Base-by-base conservation (phyloP, 2,888 invertebrate species). In the Ashinkailepas kermadecensis region DNA sequence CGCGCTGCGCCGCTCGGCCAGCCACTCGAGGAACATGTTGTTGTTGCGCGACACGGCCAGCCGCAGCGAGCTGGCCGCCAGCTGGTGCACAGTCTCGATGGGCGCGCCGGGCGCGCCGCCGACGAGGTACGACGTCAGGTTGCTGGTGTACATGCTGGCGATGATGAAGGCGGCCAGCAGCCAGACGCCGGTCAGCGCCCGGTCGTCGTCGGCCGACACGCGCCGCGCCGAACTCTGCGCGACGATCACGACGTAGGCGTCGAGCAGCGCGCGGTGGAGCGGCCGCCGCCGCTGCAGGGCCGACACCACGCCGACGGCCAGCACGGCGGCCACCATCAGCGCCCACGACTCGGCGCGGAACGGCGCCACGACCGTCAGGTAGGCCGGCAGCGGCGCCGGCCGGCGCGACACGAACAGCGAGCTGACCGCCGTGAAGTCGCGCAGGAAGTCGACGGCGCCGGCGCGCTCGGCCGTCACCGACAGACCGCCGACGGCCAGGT, bases 401-500 rank as follows among this genome's bases (percentile, higher is more conserved):
- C 54, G 74, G 56, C 56, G 56, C 18, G 74, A 23, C 54, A 74
- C 74, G 56, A 74, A 74, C 9, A 74, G 13, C 9, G 54, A 56
- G 9, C 18, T 21, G 56, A 74, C 74, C 74, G 23, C 56, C 10
- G 74, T 74, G 74, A 74, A 74, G 10, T 67, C 81, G 54, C 74
- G 70, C 15, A 78, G 70, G 81, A 79, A 82, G 79, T 81, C 81
- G 25, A 82, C 57, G 56, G 56, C 81, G 23, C 13, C 18, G 21
- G 82, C 81, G 13, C 82, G 81, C 18, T 78, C 58, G 70, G 78
- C 78, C 0, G 82, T 82, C 23, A 54, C 62, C 23, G 81, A 81
- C 21, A 82, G 56, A 10, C 79, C 81, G 3, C 81, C 70, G 8
- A 83, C 70, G n/a, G 80, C 81, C 1, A 82, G n/a, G 59, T 83